Conservation (phyloP, 2,113 vertebrate genomes). For the Aphyosemion australe region DNA sequence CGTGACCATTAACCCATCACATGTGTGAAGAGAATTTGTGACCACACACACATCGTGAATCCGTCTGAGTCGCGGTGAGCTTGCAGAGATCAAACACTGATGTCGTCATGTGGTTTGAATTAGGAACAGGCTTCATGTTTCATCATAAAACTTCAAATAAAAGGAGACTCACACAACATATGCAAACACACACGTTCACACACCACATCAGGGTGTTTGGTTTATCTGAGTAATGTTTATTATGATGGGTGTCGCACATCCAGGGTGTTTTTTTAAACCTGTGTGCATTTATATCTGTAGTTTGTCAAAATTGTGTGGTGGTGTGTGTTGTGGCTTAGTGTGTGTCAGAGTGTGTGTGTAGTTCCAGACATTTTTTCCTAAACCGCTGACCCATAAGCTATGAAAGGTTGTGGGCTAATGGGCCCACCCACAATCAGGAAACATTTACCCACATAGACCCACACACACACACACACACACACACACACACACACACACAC, state of each 20-base stretch:
- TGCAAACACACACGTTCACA: slow-evolving; percentile 10
- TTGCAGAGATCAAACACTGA: slow-evolving; percentile 70
- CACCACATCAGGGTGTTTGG: slow-evolving; percentile 37
- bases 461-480: neutral
- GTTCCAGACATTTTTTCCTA: slow-evolving; percentile 64
- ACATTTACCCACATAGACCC: slow-evolving; percentile 21
- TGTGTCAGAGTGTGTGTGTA: slow-evolving; percentile 36
- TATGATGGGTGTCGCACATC: slow-evolving; percentile 62
- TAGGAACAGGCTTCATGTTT: slow-evolving; percentile 83
- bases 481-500: slow-evolving; percentile 24
- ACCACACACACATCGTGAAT: slow-evolving; percentile 68
- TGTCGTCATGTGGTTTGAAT: slow-evolving; percentile 84
- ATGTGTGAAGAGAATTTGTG: slow-evolving; percentile 69
- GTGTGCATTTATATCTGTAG: slow-evolving; percentile 44
- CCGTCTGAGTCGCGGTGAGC: slow-evolving; percentile 56
- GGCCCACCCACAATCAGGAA: slow-evolving; percentile 76
- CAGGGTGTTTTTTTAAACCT: slow-evolving; percentile 40
- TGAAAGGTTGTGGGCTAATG: slow-evolving; percentile 65
- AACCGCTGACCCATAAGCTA: slow-evolving; percentile 67
- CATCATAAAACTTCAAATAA: slow-evolving; percentile 87
- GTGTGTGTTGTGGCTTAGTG: slow-evolving; percentile 51
- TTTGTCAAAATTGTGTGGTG: slow-evolving; percentile 52
- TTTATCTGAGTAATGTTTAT: slow-evolving; percentile 58
- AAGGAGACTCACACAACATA: slow-evolving; percentile 61
- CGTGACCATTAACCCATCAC: slow-evolving; percentile 66